Base-by-base conservation (phyloP, 37 sponge, comb jelly and placozoan genomes). In the Chondrilla cf. caribensis region DNA sequence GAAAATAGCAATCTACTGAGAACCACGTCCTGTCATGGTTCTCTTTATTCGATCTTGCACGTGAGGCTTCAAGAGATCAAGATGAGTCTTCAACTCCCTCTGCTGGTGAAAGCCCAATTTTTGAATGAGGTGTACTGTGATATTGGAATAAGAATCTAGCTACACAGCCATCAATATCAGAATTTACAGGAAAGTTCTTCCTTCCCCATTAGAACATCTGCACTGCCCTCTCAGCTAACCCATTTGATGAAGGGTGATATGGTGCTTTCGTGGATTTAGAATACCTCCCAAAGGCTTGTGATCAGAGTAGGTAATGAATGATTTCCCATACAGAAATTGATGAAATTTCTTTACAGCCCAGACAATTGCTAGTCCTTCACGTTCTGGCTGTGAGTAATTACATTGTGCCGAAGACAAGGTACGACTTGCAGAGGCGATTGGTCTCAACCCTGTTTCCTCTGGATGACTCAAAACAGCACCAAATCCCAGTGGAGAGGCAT, bases 131-230 rank as follows among this genome's bases (percentile, higher is more conserved):
- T 17, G 82, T 81, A 60, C n/a, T 81, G 39, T 66, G 21, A 39
- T 81, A 59, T 9, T 57, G 59, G 37, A 81, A 58, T 8, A 81
- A 39, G 58, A 81, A 81, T 65, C 82, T 81, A n/a, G 82, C 4
- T 36, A 81, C 62, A 28, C 82, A 3, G 35, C 40, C 38, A 26
- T 81, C 58, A 26, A 81, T 38, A 58, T n/a, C n/a, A n/a, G 65
- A 7, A 7, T 59, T 66, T 33, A 15, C 26, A 25, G 62, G 41
- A 9, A 42, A 15, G 25, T 81, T 81, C 36, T 18, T 29, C 41
- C 58, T 57, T 7, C 60, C 62, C 35, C 60, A 18, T 64, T 81
- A 60, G 19, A 59, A 57, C 4, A 19, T 81, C 65, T 81, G 82
- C 3, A 81, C 82, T 3, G 82, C 82, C n/a, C n/a, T 25, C 28